A percentile compares a stretch with the other conserved stretches of the same genome.
phyloP scores from a whole-genome alignment of 2,888 invertebrate genomes.

The Masnerella sp. region DNA sequence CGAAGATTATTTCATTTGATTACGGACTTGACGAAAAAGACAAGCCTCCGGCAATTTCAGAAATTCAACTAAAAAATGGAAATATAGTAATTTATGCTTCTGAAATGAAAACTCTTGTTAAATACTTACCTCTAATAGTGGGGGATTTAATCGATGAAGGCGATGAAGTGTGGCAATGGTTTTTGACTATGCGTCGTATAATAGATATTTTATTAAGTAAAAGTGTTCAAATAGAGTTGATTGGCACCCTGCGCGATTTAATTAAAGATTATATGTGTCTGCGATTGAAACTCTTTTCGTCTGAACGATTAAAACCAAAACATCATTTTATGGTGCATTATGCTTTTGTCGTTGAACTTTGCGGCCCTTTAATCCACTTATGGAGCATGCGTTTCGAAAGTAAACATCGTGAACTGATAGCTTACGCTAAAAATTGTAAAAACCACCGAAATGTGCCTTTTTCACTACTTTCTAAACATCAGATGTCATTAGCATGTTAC shows the following conservation, averaged over 20 bases:
- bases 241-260: constrained; percentile 6
- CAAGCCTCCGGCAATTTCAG: constrained; percentile 21
- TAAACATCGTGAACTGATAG: constrained; percentile 6
- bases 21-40: constrained; percentile 35
- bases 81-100: constrained; percentile 28
- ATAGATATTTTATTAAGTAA: neutral
- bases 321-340: constrained; percentile 55
- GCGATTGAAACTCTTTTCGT: constrained; percentile 28
- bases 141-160: constrained; percentile 12
- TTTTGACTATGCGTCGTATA: constrained; percentile 8
- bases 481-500: neutral
- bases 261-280: constrained; percentile 17
- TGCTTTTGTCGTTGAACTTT: neutral
- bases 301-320: constrained; percentile 39
- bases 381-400: constrained; percentile 26
- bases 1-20: constrained; percentile 38
- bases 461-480: constrained; percentile 16
- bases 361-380: constrained; percentile 6
- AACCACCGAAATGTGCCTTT: constrained; percentile 5
- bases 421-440: constrained; percentile 20
- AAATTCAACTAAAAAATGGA: constrained; percentile 27
- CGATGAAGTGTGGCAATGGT: constrained; percentile 11
- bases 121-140: constrained; percentile 37
- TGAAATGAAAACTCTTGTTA: constrained; percentile 27
- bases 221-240: neutral